Evolutionary conservation across 2,888 invertebrate genomes (phyloP), one percentile per base, ranked within the genome.

Genomic region (Myopa tessellatipennis): DNA sequence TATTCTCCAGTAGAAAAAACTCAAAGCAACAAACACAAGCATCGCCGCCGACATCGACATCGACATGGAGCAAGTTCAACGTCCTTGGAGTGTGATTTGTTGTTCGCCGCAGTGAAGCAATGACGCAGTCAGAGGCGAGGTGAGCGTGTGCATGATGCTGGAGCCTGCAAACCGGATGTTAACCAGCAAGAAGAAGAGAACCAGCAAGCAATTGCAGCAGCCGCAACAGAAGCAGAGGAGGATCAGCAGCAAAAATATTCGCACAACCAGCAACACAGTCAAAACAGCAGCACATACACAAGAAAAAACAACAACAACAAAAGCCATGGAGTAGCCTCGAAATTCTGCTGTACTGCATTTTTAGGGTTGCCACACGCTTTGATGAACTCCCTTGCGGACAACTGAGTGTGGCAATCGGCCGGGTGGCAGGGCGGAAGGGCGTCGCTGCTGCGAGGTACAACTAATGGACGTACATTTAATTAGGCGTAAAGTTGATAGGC

Each of bases 121-220:
- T 26, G n/a, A 12, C 1, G 26, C 26, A 26, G 26, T 26, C 5
- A 61, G n/a, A 61, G 40, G 14, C 16, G 40, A 61, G 8, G 36
- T 16, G 61, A 40, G 58, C 16, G 72, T 36, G 72, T 10, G 45
- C 6, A 26, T 10, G 18, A 45, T 69, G 69, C 12, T n/a, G 40
- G 6, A 60, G 16, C 36, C 72, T 38, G 8, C 36, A 36, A 34
- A 40, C 60, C 60, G 58, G 26, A 65, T 63, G 52, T 18, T 40
- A 52, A 45, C 26, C 63, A 63, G 63, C 14, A 55, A 74, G 26
- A 67, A 58, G 18, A 74, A n/a, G 4, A 50, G 75, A 80, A n/a
- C n/a, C n/a, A n/a, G n/a, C n/a, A n/a, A 78, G 77, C 79, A 82
- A 74, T 69, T 80, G 65, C 61, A 77, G 34, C 70, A 78, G 40